Evolutionary conservation across 2,113 vertebrate genomes (phyloP), one percentile per base, ranked within the genome.

Genomic region (Gorsachius goisagi): DNA sequence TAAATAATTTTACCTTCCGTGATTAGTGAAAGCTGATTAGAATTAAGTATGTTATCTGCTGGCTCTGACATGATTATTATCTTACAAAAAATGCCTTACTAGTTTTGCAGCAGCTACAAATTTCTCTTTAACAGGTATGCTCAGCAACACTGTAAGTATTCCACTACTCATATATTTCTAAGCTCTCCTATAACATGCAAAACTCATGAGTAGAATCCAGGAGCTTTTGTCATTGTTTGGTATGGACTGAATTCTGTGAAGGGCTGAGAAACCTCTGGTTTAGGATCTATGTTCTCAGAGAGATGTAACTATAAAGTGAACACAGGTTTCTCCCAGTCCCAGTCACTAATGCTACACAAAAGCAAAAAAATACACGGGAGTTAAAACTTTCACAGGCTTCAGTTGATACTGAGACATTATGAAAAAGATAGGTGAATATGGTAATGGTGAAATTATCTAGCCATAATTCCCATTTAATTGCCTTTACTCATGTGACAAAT

Each of bases 1-100:
- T 95, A 97, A 97, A 92, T 96, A 97, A 98, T 97, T 97, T 97
- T 97, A 97, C 96, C 94, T 97, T 97, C 93, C 28, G 50, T 91
- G 95, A 98, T 97, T 97, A 97, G 71, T 88, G 72, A 96, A 98
- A 98, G 96, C 95, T 97, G 96, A 97, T 98, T 98, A 97, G 67
- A 94, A 83, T 56, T 97, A 97, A 97, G 97, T 94, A 97, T 89
- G 77, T 94, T 97, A 96, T 97, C 83, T 97, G 63, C 91, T 97
- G 79, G 85, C 89, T 88, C 82, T 88, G 96, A 83, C 94, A 91
- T 26, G 79, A 96, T 96, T 97, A 95, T 75, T 97, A 86, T 91
- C 90, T 97, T 95, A 79, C 45, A 72, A 93, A 95, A 91, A 97
- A 95, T 64, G 59, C 58, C 69, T 89, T 91, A 73, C 85, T 96